Base-by-base conservation (phyloP, 2,797 vertebrate genomes). In the Acestrorhynchus altus region DNA sequence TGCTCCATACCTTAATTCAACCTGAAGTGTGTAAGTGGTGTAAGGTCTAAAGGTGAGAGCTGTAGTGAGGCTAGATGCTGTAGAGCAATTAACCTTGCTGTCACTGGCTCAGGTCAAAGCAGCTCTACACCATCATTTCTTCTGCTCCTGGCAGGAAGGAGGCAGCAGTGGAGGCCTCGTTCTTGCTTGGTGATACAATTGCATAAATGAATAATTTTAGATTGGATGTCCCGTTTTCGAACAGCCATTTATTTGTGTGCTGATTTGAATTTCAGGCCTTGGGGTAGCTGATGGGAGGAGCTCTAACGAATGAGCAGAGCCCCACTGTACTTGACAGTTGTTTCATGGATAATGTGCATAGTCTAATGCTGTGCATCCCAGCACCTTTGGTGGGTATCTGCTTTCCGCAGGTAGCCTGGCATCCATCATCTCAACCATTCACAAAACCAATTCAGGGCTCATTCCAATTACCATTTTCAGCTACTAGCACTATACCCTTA, bases 391-490 rank as follows among this genome's bases (percentile, higher is more conserved):
- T 35, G 81, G 75, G 57, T 72, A 82, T 78, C 64, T 35, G 78
- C 20, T 79, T 83, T 49, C 68, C 28, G 26, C 71, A 81, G 81
- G 77, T 79, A 82, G 57, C 78, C 65, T 76, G 35, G 54, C 75
- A 78, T 72, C 66, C 52, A 28, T 75, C 71, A 72, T 71, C 46
- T 78, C 39, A 60, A 57, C 47, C 57, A 44, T 66, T 66, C 57
- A 52, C 44, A 73, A 20, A 74, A 72, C 49, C 35, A 22, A 80
- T 80, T 72, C 71, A 78, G 67, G n/a, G 31, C 52, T 13, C 42
- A 82, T 74, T 49, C 49, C 18, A 59, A 71, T 80, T 67, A 80
- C 72, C 64, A 77, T 78, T 81, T 35, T 82, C 69, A 69, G 79
- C 72, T 66, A 35, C 56, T 75, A 63, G 44, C 63, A 44, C 60